These are phyloP conservation scores for Mugil cephalus DNA, from an alignment of 2,113 vertebrate species.

Conservation along the genomic window DNA sequence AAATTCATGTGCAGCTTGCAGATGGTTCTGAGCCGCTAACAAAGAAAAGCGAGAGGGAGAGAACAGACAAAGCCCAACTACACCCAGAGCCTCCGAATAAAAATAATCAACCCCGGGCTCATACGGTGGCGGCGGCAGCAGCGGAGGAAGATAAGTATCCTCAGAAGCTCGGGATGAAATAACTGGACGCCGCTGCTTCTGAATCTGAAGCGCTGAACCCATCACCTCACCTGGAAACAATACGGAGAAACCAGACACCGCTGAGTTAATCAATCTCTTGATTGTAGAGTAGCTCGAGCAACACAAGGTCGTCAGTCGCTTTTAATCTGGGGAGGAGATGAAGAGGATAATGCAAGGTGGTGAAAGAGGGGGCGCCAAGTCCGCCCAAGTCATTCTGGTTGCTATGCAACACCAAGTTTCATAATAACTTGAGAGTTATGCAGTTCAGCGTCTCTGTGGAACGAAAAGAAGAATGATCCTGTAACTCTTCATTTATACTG, in stretches of 20 bases:
- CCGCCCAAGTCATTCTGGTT: constrained; percentile 30
- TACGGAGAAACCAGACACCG: not conserved
- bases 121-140: too few relatives aligned
- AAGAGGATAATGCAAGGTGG: too few relatives aligned
- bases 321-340: not conserved
- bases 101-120: constrained; percentile 33
- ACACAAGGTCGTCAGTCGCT: not conserved
- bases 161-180: constrained; percentile 8
- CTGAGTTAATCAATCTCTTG: not conserved
- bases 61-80: not conserved
- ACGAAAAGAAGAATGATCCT: too few relatives aligned
- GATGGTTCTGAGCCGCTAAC: constrained; percentile 25
- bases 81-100: not conserved
- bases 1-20: constrained; percentile 56
- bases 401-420: constrained; percentile 44
- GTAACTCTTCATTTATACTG: not conserved
- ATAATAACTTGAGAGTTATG: constrained; percentile 7
- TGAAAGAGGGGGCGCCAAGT: not conserved
- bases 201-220: not conserved
- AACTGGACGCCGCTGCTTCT: not conserved
- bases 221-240: not conserved
- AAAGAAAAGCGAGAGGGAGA: constrained; percentile 8
- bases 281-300: not conserved
- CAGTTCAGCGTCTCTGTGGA: constrained; percentile 1
- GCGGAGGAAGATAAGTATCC: constrained; percentile 46